Evolutionary conservation across 2,888 invertebrate species (phyloP), one percentile per base, ranked within the genome.

Genomic region (Eupithecia abbreviata): DNA sequence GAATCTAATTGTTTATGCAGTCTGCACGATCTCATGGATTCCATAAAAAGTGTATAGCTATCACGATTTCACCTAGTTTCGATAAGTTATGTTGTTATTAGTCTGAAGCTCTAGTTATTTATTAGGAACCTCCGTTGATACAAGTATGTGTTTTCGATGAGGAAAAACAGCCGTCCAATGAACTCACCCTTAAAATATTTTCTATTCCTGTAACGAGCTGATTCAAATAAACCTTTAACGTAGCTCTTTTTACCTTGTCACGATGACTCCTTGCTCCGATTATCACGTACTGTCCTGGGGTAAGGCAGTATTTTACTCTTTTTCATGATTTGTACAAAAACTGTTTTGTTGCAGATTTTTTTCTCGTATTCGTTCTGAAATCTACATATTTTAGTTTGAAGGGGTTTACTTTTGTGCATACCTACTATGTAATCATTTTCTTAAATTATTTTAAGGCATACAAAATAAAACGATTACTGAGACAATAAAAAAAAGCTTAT

Each of bases 1-100:
- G 79, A 79, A 79, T 82, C 83, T 83, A 81, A 82, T 82, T 85
- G 83, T 82, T 81, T 79, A 79, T 81, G 71, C 77, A 85, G 75
- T 70, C 73, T 69, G 81, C 82, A 84, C 83, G 83, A 77, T 75
- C 72, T 75, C 80, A 79, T 79, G 77, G 71, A 80, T 77, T 76
- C 69, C 68, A 69, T 71, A 66, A 75, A 80, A 80, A 78, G 75
- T 72, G 78, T 30, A 62, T 30, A 62, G 30, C 62, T 62, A 62
- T 62, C 62, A 62, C 62, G 62, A 62, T 62, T 62, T 62, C 62
- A 62, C 62, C 18, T 70, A 30, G 49, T 30, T 70, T 70, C 15
- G 70, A 70, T 70, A 70, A 47, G 30, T 69, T 45, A 58, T 58
- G 55, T 30, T 12, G 62, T 62, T 62, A 10, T 62, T 62, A 62